Percentiles rank a stretch among this genome's conserved stretches.
Conservation (phyloP, 2,113 vertebrate genomes). For the Daubentonia madagascariensis region DNA sequence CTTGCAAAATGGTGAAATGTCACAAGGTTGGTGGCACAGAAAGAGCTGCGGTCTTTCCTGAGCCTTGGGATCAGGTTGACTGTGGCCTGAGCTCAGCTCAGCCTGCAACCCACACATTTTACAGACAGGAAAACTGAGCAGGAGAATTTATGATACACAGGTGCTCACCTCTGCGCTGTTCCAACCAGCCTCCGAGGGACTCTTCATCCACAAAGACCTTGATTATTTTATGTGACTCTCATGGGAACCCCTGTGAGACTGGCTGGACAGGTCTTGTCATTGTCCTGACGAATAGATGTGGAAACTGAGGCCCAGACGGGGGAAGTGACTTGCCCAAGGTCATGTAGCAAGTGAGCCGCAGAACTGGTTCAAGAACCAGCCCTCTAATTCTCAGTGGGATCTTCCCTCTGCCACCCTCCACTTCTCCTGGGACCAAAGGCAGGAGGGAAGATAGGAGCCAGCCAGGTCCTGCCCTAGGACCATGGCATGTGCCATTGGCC, state of each 20-base stretch:
- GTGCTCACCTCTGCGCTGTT: not conserved
- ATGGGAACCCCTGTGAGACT: not conserved
- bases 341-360: not conserved
- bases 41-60: not conserved
- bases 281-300: not conserved
- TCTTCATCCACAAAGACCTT: not conserved
- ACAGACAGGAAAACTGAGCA: not conserved
- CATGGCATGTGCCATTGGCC: not conserved
- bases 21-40: not conserved
- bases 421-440: not conserved
- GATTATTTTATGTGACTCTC: not conserved
- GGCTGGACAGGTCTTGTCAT: not conserved
- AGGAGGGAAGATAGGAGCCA: not conserved
- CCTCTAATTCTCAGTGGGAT: not conserved
- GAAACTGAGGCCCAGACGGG: not conserved
- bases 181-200: not conserved
- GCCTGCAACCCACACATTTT: not conserved
- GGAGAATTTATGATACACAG: not conserved
- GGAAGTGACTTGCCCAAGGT: not conserved
- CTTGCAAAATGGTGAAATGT: not conserved
- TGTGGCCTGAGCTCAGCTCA: not conserved
- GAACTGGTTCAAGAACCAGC: not conserved
- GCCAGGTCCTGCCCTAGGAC: not conserved
- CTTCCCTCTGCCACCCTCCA: too few species aligned
- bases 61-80: not conserved